Percentiles rank a stretch among this genome's conserved stretches.
Conservation (phyloP, 2,113 vertebrate genomes). For the Hemicordylus capensis region DNA sequence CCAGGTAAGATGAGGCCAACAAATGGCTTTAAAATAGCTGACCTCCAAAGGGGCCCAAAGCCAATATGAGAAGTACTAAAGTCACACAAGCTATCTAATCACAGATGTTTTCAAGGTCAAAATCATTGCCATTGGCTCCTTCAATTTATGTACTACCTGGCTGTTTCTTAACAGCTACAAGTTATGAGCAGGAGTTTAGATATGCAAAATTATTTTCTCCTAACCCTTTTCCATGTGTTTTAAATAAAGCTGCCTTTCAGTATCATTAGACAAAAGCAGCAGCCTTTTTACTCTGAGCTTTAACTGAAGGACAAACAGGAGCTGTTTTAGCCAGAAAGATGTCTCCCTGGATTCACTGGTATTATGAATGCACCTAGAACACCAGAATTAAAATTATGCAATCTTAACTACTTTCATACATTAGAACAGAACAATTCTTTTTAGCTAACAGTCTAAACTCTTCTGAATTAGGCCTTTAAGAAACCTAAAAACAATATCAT, state of each 20-base stretch:
- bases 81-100: not conserved
- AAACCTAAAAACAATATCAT: accelerated
- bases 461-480: not conserved
- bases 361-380: not conserved
- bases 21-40: conserved; percentile 39
- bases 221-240: conserved; percentile 8
- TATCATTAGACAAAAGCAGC: not conserved
- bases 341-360: not conserved
- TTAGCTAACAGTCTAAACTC: not conserved
- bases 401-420: not conserved
- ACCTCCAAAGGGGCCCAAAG: not conserved
- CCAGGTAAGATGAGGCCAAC: conserved; percentile 2
- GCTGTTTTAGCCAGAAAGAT: not conserved
- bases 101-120: not conserved
- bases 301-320: not conserved
- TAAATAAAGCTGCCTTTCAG: not conserved
- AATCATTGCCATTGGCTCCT: not conserved
- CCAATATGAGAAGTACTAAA: not conserved
- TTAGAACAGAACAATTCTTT: not conserved
- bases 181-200: not conserved
- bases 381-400: not conserved
- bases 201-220: conserved; percentile 11
- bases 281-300: not conserved
- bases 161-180: conserved; percentile 38
- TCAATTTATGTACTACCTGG: not conserved